Conservation (phyloP, 1,140 invertebrate species). For the Dufourea novaeangliae region DNA sequence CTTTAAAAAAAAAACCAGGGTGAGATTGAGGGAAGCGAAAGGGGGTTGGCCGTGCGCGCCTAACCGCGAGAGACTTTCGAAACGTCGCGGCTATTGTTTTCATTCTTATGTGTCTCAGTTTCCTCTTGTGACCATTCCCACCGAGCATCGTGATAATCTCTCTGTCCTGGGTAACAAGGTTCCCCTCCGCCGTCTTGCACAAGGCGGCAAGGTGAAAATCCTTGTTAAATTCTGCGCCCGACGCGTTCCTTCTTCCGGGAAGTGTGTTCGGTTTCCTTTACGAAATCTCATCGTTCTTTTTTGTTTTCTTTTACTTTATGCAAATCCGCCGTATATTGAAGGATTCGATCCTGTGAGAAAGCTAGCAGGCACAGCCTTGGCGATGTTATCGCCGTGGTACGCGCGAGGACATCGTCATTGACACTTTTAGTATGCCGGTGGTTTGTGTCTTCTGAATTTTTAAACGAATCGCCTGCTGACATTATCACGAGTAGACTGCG, state of each 20-base stretch:
- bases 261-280: constrained; percentile 24
- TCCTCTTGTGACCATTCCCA: constrained; percentile 79
- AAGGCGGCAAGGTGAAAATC: constrained; percentile 54
- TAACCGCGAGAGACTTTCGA: constrained; percentile 58
- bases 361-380: neutral
- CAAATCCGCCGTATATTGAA: constrained; percentile 6
- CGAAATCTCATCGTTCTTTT: constrained; percentile 9
- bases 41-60: neutral
- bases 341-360: neutral
- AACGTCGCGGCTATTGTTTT: constrained; percentile 57
- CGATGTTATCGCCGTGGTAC: neutral
- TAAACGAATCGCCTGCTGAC: too few relatives aligned
- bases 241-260: constrained; percentile 48
- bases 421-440: neutral
- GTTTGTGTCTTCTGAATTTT: neutral
- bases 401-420: neutral
- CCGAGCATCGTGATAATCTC: constrained; percentile 65
- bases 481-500: too few relatives aligned
- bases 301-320: neutral
- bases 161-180: constrained; percentile 49
- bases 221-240: constrained; percentile 29
- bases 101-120: constrained; percentile 64
- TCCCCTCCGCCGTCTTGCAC: constrained; percentile 47
- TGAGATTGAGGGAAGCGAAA: constrained; percentile 35
- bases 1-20: constrained; percentile 32